Percentiles rank a stretch among this genome's conserved stretches.
Evolutionary conservation across 1,140 invertebrate genomes (phyloP).

Genomic region (Paraescarpia echinospica): DNA sequence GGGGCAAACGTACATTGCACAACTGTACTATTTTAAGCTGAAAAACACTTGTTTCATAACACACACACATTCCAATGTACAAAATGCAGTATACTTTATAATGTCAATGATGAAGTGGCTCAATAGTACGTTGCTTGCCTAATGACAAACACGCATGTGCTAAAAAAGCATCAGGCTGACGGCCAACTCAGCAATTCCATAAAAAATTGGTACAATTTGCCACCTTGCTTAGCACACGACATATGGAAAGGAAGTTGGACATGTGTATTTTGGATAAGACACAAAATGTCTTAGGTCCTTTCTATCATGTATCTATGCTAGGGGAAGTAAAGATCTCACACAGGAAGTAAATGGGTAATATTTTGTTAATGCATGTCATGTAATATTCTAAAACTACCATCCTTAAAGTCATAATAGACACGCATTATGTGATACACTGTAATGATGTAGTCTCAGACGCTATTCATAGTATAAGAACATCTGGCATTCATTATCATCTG

Average conservation of each 20-base stretch:
- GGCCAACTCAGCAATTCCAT: too few species aligned
- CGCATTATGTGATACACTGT: neutral
- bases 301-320: neutral
- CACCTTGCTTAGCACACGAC: too few species aligned
- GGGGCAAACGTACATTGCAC: too few species aligned
- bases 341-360: neutral
- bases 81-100: slow-evolving; percentile 3
- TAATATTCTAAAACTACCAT: neutral
- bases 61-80: slow-evolving; percentile 9
- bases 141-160: neutral
- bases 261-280: neutral
- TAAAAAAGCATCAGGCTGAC: neutral
- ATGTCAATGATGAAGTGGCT: slow-evolving; percentile 3
- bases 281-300: neutral
- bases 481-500: neutral
- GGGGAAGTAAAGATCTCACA: neutral
- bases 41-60: neutral
- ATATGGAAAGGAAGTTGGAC: neutral
- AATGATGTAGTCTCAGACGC: neutral
- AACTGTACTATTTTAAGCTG: neutral
- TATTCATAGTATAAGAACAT: neutral
- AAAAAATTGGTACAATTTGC: too few species aligned
- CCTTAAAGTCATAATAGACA: neutral
- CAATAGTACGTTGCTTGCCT: neutral
- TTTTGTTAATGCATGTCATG: neutral